A percentile compares a stretch with the other conserved stretches of the same genome.
Evolutionary conservation across 2,797 vertebrate genomes (phyloP).

Genomic region (Alfaro cultratus): DNA sequence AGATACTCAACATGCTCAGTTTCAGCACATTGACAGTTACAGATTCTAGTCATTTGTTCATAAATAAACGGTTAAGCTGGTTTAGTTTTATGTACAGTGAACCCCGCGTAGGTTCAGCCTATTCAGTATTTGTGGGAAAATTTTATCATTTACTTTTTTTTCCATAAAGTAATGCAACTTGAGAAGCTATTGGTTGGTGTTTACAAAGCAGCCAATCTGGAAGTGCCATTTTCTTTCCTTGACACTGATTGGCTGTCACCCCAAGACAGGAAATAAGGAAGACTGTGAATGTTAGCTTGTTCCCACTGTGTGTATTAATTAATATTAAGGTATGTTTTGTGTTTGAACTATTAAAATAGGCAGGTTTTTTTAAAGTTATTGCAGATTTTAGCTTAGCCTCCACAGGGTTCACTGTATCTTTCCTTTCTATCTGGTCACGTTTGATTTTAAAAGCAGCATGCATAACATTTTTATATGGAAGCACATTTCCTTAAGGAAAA

Average conservation of each 20-base stretch:
- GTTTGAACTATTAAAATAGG: background rate
- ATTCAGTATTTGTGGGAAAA: background rate
- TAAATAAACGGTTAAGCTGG: constrained; percentile 7
- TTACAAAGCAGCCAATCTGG: background rate
- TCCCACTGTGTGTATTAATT: background rate
- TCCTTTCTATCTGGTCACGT: constrained; percentile 23
- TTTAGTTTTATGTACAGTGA: background rate
- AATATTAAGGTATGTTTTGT: background rate
- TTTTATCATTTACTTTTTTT: background rate
- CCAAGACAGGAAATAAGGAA: background rate
- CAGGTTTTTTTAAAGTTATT: background rate
- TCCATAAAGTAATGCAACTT: background rate
- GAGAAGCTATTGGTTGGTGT: background rate
- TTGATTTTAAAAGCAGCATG: constrained; percentile 38
- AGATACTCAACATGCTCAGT: background rate
- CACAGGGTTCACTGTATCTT: constrained; percentile 2
- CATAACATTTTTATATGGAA: constrained; percentile 27
- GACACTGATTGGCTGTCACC: background rate
- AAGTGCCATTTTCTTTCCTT: background rate
- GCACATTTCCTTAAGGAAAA: constrained; percentile 16
- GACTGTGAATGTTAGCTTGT: background rate
- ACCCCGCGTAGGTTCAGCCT: background rate
- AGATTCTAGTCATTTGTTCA: constrained; percentile 1
- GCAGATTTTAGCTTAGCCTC: background rate
- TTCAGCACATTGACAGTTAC: background rate